These are phyloP conservation scores for Melanotaenia pygmaea DNA, from an alignment of 2,797 vertebrate species.

Conservation along the genomic window DNA sequence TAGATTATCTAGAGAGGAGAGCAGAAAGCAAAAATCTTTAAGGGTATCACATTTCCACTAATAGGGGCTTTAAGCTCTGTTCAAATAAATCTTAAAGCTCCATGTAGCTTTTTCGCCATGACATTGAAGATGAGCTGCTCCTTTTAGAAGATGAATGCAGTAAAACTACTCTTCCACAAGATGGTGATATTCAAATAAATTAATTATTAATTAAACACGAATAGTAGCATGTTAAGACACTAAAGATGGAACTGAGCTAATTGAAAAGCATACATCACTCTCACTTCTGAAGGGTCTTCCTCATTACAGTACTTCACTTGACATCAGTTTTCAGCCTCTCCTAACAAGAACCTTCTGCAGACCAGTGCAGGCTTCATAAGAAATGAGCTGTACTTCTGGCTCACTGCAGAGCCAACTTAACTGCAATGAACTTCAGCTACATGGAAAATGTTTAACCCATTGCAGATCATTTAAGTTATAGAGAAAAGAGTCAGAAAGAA, in stretches of 20 bases:
- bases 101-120: not conserved
- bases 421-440: conserved; percentile 8
- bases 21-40: conserved; percentile 6
- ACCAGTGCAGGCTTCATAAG: conserved; percentile 24
- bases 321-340: conserved; percentile 12
- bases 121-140: conserved; percentile 2
- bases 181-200: conserved; percentile 24
- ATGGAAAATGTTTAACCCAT: conserved; percentile 29
- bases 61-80: conserved; percentile 11
- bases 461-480: conserved; percentile 18
- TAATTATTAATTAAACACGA: conserved; percentile 26
- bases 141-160: conserved; percentile 26
- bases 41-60: conserved; percentile 11
- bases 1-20: conserved; percentile 17
- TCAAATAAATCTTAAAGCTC: conserved; percentile 4
- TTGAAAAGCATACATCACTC: not conserved
- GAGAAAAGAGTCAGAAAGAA: conserved; percentile 11
- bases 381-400: conserved; percentile 24
- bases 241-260: not conserved
- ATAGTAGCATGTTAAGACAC: conserved; percentile 9
- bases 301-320: conserved; percentile 16
- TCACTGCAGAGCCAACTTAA: not conserved
- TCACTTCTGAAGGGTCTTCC: not conserved
- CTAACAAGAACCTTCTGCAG: conserved; percentile 28
- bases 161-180: conserved; percentile 47